Evolutionary conservation across 2,113 vertebrate genomes (phyloP).

Genomic region (Noctilio leporinus): DNA sequence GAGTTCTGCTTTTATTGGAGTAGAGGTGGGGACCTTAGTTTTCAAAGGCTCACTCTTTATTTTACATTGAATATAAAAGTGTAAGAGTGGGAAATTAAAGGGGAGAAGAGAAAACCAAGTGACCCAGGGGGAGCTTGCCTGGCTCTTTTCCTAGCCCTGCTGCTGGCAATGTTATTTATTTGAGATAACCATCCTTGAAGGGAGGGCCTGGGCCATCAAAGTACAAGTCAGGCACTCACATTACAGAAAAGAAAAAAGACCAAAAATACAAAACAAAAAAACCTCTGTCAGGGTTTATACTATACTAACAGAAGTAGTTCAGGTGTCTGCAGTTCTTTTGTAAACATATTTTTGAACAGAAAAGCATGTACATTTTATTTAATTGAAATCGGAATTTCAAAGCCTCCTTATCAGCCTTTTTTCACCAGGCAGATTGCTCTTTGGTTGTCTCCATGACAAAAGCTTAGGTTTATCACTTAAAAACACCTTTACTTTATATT

Average conservation of each 20-base stretch:
- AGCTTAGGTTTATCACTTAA: conserved; percentile 14
- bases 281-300: neutral
- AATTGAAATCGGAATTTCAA: conserved; percentile 22
- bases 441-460: neutral
- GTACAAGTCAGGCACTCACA: neutral
- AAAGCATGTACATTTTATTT: neutral
- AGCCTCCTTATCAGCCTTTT: neutral
- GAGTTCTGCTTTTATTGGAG: neutral
- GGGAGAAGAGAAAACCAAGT: neutral
- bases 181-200: neutral
- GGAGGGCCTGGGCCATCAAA: neutral
- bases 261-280: neutral
- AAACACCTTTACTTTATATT: conserved; percentile 56
- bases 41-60: neutral
- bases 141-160: neutral
- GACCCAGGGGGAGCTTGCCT: neutral
- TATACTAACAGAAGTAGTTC: neutral
- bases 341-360: conserved; percentile 3
- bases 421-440: neutral
- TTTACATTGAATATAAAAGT: neutral
- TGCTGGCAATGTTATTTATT: neutral
- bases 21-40: neutral
- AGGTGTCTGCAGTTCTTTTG: neutral
- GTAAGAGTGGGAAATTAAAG: neutral
- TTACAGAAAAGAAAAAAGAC: neutral